Percentiles rank a stretch among this genome's conserved stretches.
Conservation (phyloP, 1,140 invertebrate species). For the Himalopsyche phryganea region DNA sequence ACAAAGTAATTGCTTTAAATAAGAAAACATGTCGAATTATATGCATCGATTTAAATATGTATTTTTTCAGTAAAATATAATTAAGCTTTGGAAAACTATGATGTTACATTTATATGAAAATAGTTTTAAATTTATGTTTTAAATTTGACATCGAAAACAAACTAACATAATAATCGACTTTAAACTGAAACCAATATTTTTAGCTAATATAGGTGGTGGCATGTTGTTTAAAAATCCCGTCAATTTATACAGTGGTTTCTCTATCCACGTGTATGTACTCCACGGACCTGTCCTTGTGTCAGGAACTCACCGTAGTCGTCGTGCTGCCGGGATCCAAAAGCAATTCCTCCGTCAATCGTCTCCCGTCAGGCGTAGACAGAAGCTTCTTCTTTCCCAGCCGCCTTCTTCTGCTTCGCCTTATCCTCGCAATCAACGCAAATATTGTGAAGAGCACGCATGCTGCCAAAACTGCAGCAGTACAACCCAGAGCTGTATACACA, state of each 20-base stretch:
- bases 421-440: constrained; percentile 45
- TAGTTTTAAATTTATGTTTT: too few species aligned
- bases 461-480: constrained; percentile 53
- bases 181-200: too few species aligned
- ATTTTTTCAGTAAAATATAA: too few species aligned
- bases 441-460: constrained; percentile 54
- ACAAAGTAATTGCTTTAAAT: too few species aligned
- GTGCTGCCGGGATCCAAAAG: constrained; percentile 56
- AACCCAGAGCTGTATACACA: constrained; percentile 53
- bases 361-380: constrained; percentile 48
- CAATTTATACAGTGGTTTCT: constrained; percentile 78
- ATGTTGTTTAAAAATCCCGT: constrained; percentile 8
- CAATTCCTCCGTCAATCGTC: constrained; percentile 56
- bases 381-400: constrained; percentile 56
- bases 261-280: constrained; percentile 86
- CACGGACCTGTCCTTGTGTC: constrained; percentile 81
- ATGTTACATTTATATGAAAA: too few species aligned
- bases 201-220: too few species aligned
- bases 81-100: too few species aligned
- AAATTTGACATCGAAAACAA: too few species aligned
- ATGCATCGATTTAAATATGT: too few species aligned
- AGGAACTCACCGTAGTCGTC: constrained; percentile 62
- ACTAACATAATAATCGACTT: too few species aligned
- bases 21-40: too few species aligned
- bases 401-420: constrained; percentile 39